Base-by-base conservation (phyloP, 2,113 vertebrate genomes). In the Poeciliopsis retropinna region DNA sequence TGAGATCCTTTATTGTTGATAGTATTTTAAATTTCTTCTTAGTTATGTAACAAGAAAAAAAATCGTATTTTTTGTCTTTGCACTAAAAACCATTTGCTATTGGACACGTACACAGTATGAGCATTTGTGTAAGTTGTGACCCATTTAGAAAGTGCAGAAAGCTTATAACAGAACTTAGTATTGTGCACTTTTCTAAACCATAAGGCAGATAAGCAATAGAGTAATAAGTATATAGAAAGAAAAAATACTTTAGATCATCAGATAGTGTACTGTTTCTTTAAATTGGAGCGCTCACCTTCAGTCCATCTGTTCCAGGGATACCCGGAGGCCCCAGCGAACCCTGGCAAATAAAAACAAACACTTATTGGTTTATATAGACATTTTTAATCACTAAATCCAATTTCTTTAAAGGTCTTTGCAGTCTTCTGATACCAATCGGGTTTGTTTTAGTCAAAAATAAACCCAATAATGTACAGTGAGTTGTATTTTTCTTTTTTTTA, bases 291-390 rank as follows among this genome's bases (percentile, higher is more conserved):
- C 95, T 96, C 90, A 99, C 98, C 96, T 96, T 97, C 83, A 95
- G 93, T 79, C 98, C 98, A 10, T 97, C 94, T 72, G 91, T 89
- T 81, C 98, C 98, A 73, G 97, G 93, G 73, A 93, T 83, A 44
- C 98, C 98, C 81, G 97, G 93, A 72, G 90, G 89, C 70, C 98
- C 98, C 0, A 94, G 9, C 31, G 94, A 95, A 89, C 98, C 98
- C 98, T 99, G 75, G 60, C 22, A 87, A 78, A 82, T 6, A 82
- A 85, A 79, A 51, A 72, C 19, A 76, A 75, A 74, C 1, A 8
- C 17, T 34, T 31, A 22, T 31, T 64, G 7, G 7, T 57, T n/a
- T 57, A 10, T 79, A 75, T 51, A 79, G 10, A 7, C 64, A 34
- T 31, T 41, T 60, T n/a, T n/a, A 57, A 57, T 44, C 10, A 32